Evolutionary conservation across 2,797 vertebrate species (phyloP), one percentile per base, ranked within the genome.

Genomic region (Rhynchonycteris naso): DNA sequence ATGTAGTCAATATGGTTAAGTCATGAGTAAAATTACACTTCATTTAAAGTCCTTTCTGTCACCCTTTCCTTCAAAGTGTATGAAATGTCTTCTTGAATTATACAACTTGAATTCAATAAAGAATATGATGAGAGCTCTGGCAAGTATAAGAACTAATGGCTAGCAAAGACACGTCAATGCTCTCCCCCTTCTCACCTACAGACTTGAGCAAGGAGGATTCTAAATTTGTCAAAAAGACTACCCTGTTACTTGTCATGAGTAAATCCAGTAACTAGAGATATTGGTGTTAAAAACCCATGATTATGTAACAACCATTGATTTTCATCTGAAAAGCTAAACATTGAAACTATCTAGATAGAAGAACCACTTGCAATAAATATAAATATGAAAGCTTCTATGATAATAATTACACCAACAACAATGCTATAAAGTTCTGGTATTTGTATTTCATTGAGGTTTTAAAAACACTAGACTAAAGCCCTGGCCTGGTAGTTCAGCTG

Each of bases 201-300:
- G 30, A 28, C 87, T 2, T 71, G 78, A 82, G 38, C 22, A 85
- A 94, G 35, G n/a, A 90, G 21, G 94, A 92, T 58, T 58, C 35
- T 83, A 86, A 79, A n/a, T 88, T 85, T 84, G 47, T 35, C n/a
- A 78, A 71, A 93, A 93, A 81, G 59, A 88, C 69, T 59, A 71
- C 33, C 12, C 30, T 76, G 18, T 69, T 85, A 92, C 28, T 80
- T 66, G 26, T 19, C 69, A 18, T 47, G 38, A 88, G 11, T 69
- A 85, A 58, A 88, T 86, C 33, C 28, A 59, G 4, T 80, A 93
- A 92, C 56, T 65, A 79, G 6, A 78, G 16, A 22, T 72, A 38
- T 82, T 47, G 56, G 18, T 58, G 30, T 33, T 86, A 95, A 95
- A 92, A 93, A 63, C 7, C 24, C 24, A 50, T 26, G 30, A 79